A percentile compares a stretch with the other conserved stretches of the same genome.
These are phyloP conservation scores for Drosophila eohydei DNA, from an alignment of 2,888 invertebrate genomes.

Conservation along the genomic window DNA sequence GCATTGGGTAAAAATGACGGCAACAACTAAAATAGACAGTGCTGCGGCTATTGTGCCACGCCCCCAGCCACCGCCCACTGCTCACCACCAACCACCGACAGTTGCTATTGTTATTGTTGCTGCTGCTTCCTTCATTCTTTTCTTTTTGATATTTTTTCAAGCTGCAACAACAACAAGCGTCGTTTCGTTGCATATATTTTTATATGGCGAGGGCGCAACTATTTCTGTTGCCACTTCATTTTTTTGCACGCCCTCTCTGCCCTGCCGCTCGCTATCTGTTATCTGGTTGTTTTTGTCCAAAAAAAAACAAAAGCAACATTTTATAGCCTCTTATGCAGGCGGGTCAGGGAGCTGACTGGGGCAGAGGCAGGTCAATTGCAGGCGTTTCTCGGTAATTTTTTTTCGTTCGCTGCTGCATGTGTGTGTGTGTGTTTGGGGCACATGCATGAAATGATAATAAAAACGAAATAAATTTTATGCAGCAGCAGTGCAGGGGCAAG, in stretches of 20 bases:
- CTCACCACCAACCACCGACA: background rate
- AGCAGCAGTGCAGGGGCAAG: slow-evolving; percentile 48
- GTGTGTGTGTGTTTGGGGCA: slow-evolving; percentile 1
- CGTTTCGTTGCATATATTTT: slow-evolving; percentile 43
- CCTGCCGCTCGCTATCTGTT: background rate
- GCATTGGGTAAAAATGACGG: slow-evolving; percentile 64
- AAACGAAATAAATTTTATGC: slow-evolving; percentile 78
- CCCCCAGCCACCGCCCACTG: background rate
- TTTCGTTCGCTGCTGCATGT: slow-evolving; percentile 35
- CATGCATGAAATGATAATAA: slow-evolving; percentile 77
- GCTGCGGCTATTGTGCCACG: slow-evolving; percentile 22
- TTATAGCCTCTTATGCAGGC: slow-evolving; percentile 55
- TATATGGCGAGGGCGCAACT: slow-evolving; percentile 66
- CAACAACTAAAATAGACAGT: slow-evolving; percentile 74
- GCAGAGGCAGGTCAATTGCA: slow-evolving; percentile 71
- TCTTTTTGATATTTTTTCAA: slow-evolving; percentile 29
- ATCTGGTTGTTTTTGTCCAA: slow-evolving; percentile 30
- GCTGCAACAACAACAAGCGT: slow-evolving; percentile 14
- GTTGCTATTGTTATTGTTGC: slow-evolving; percentile 51
- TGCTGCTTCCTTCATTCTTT: slow-evolving; percentile 23
- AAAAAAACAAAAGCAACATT: slow-evolving; percentile 50
- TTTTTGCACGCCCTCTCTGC: slow-evolving; percentile 4
- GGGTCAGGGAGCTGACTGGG: slow-evolving; percentile 1
- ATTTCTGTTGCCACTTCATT: slow-evolving; percentile 48
- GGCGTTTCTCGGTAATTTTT: slow-evolving; percentile 73